Evolutionary conservation across 2,797 vertebrate genomes (phyloP), one percentile per base, ranked within the genome.

Genomic region (Coendou prehensilis): DNA sequence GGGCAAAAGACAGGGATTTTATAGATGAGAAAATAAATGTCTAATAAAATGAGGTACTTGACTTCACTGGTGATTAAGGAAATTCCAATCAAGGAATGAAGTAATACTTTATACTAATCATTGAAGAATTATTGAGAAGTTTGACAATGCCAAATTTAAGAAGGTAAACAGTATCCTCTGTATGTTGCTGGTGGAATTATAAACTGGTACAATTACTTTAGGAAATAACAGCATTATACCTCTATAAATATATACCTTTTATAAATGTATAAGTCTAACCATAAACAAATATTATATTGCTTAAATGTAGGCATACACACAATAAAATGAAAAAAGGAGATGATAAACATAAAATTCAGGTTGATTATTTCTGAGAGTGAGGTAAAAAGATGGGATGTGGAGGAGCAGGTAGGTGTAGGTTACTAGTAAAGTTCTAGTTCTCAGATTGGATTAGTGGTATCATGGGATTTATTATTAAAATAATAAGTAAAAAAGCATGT

Each of bases 381-480:
- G 56, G 45, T 6, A 92, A 28, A 33, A 78, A 47, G n/a, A 54
- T 94, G 22, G 17, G 30, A 13, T 73, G 56, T 52, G 52, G 50
- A 81, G 26, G 67, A 79, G 22, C 20, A 63, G 20, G 59, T 63
- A 54, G 30, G 9, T 78, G 14, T 59, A 71, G 28, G 50, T 52
- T 89, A 37, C 67, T 92, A 28, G 4, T 80, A 15, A 67, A 89
- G 20, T 86, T 92, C 41, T 76, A 75, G 57, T 69, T 93, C 75
- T 75, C 82, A 85, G 57, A 85, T 52, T 94, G 30, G 13, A 7
- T 30, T 67, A 92, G 23, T 86, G 45, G 5, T n/a, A 54, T 92
- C 41, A 57, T 61, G 17, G 22, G 28, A 50, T 75, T 94, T 81
- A 59, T 89, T 80, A 80, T 86, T 56, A 90, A 91, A 91, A 85